These are phyloP conservation scores for Orchesella flavescens DNA, from an alignment of 2,888 invertebrate species.

Conservation along the genomic window DNA sequence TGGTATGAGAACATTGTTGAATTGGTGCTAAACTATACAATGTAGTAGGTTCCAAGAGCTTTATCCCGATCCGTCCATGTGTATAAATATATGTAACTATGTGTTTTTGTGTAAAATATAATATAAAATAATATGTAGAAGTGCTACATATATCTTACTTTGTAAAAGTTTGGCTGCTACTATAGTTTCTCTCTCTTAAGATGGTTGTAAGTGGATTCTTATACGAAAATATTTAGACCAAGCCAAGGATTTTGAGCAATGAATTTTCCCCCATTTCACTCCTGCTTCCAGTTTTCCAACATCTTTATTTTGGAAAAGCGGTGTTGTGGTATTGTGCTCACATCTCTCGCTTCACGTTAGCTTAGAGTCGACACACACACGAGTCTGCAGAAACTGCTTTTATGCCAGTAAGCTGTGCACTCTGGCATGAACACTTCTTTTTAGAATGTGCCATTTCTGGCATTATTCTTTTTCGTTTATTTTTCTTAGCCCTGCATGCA, in stretches of 20 bases:
- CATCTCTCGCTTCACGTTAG: no score
- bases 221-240: conserved; percentile 16
- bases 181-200: background rate
- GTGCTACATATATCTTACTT: background rate
- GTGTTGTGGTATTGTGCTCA: conserved; percentile 23
- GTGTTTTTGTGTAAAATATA: no score
- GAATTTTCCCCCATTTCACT: conserved; percentile 26
- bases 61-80: no score
- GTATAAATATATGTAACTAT: no score
- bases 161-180: background rate
- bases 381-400: background rate
- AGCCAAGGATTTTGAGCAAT: conserved; percentile 18
- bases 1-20: no score
- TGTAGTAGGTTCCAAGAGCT: no score
- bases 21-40: no score
- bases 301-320: conserved; percentile 28
- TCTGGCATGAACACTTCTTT: conserved; percentile 14
- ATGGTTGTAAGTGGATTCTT: no score
- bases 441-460: background rate
- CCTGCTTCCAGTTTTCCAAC: conserved; percentile 17
- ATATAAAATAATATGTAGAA: no score
- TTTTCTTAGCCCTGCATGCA: background rate
- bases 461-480: background rate
- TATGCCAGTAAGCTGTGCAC: conserved; percentile 6
- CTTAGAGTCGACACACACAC: no score